Evolutionary conservation across 2,888 invertebrate species (phyloP), one percentile per base, ranked within the genome.

Genomic region (Apodemia hepburni): DNA sequence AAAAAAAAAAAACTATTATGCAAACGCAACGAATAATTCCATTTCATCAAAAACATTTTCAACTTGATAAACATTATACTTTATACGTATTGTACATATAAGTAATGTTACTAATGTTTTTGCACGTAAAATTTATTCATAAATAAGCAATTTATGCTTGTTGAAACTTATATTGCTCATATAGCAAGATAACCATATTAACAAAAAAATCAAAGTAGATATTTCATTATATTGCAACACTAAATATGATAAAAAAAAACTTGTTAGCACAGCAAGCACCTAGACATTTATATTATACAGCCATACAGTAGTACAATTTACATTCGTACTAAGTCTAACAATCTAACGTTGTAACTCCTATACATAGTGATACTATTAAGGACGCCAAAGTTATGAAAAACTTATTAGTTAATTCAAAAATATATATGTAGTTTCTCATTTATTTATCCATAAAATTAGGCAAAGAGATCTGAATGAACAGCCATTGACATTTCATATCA

Each of bases 321-420:
- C 83, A 84, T 77, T 77, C 79, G 79, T 85, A 81, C 82, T 75
- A 73, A 71, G 80, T 82, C 75, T 80, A 80, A 87, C 84, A 80
- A 82, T 84, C 80, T 84, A 85, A 78, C 75, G 75, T 72, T 69
- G 74, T 80, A 82, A 81, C 75, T 79, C 73, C 78, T 82, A 79
- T 82, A 80, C 42, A 42, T 74, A 72, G 70, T 59, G 60, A 58
- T 62, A 33, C 59, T 61, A 62, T 65, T 63, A 64, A 67, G 64
- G 63, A 66, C 66, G 69, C 64, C 62, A 61, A 63, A 62, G 58
- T 62, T 59, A 47, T 61, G 65, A 63, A 62, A 65, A 60, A 64
- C 61, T 58, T 64, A 59, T 57, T 15, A 67, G 15, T 15, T 42
- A 58, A 58, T 58, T 63, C 47, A 35, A 33, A 61, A 58, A 61